Evolutionary conservation across 2,888 invertebrate species (phyloP).

Genomic region (Oasisia sp.): DNA sequence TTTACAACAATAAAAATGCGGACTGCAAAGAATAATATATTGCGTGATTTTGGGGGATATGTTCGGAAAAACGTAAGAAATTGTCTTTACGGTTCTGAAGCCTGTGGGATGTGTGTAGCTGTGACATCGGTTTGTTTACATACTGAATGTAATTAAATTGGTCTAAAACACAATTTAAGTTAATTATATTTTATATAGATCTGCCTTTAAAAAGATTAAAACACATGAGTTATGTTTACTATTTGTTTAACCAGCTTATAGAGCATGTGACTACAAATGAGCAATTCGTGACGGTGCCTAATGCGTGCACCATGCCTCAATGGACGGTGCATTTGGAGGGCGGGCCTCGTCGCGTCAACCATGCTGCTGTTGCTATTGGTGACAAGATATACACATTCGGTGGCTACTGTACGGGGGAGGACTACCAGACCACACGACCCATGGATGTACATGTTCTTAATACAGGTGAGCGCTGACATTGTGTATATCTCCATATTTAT

Average conservation of each 20-base stretch:
- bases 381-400: conserved; percentile 87
- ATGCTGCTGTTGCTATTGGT: conserved; percentile 83
- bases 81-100: too few relatives aligned
- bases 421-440: conserved; percentile 72
- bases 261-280: conserved; percentile 3
- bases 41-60: too few relatives aligned
- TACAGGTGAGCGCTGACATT: conserved; percentile 68
- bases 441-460: conserved; percentile 90
- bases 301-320: neutral
- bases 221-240: neutral
- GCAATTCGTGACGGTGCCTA: neutral
- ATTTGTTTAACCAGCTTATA: neutral
- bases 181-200: neutral
- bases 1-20: too few relatives aligned
- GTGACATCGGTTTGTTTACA: too few relatives aligned
- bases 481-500: too few relatives aligned
- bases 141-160: too few relatives aligned
- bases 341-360: conserved; percentile 90
- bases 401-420: conserved; percentile 88
- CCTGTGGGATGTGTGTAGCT: too few relatives aligned
- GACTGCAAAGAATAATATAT: too few relatives aligned
- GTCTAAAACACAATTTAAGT: too few relatives aligned
- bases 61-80: too few relatives aligned
- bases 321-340: conserved; percentile 90
- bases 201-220: neutral